Evolutionary conservation across 2,797 vertebrate species (phyloP), one percentile per base, ranked within the genome.

Genomic region (Tragelaphus eurycerus): DNA sequence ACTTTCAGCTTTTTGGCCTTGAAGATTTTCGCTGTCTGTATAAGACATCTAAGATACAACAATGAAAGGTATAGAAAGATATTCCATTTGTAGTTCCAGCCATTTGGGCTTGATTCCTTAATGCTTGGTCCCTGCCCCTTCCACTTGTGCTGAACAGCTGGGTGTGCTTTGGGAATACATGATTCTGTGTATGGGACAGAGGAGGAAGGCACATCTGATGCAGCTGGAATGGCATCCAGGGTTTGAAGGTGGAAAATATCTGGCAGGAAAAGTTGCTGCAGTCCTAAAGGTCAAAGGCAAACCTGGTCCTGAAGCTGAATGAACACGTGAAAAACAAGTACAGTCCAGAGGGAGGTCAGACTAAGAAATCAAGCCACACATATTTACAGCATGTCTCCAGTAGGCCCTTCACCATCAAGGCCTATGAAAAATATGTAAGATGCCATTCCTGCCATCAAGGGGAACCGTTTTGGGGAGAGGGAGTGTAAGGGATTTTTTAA

Each of bases 221-320:
- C 23, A 34, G 46, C 46, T 27, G 21, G 74, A 90, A 52, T 17
- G 4, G 57, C 27, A 96, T 64, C 74, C 23, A 25, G n/a, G 31
- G 15, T 67, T 52, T 90, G 74, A 62, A 59, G 74, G 54, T 84
- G 46, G 79, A 78, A 29, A 88, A 90, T 27, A 48, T 23, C 55
- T 90, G 90, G 90, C 62, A 95, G 88, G 84, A 60, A 90, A 92
- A 81, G 71, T 31, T 79, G 95, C 82, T 81, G 29, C 21, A 92
- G 85, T 60, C 34, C 82, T 93, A 27, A 95, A 96, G 89, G 81
- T 89, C 87, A 98, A 76, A 86, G 57, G 64, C 34, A 91, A 95
- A 86, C 16, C 50, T 86, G 52, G 74, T 43, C 38, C 9, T 34
- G 79, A 95, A 89, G 74, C 59, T 78, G 81, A 95, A 60, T 3